phyloP scores from a whole-genome alignment of 2,888 invertebrate species.

The Biston stratarius region DNA sequence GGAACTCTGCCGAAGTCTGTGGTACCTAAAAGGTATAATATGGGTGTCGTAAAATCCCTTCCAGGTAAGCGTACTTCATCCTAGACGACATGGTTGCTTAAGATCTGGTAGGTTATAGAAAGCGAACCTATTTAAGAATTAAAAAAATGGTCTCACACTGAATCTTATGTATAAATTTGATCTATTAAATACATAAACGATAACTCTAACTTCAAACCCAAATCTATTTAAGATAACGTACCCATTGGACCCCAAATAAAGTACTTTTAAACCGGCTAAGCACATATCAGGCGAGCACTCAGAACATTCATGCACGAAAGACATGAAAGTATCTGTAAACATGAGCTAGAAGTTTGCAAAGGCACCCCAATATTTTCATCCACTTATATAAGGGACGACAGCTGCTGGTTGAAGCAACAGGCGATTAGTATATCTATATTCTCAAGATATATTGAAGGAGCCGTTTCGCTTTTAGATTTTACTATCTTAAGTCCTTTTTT shows the following conservation, averaged over 20 bases:
- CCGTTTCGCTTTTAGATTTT: slow-evolving; percentile 11
- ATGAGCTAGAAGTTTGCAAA: slow-evolving; percentile 44
- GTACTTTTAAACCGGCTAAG: slow-evolving; percentile 9
- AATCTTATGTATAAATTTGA: not conserved
- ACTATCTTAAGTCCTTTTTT: not conserved
- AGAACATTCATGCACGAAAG: slow-evolving; percentile 29
- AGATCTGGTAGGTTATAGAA: too few relatives aligned
- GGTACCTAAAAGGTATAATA: too few relatives aligned
- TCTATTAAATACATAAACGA: not conserved
- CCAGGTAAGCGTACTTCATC: too few relatives aligned
- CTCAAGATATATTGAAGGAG: not conserved
- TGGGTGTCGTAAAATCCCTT: too few relatives aligned
- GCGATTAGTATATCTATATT: slow-evolving; percentile 42
- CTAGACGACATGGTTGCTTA: too few relatives aligned
- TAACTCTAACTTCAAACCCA: slow-evolving; percentile 1
- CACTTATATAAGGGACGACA: slow-evolving; percentile 41
- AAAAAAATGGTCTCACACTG: too few relatives aligned
- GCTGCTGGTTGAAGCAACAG: slow-evolving; percentile 56
- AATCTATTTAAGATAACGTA: slow-evolving; percentile 6
- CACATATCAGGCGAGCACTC: slow-evolving; percentile 14
- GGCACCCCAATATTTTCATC: slow-evolving; percentile 48
- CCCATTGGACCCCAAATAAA: slow-evolving; percentile 18
- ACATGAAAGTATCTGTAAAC: slow-evolving; percentile 25
- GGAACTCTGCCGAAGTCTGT: too few relatives aligned
- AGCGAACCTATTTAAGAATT: too few relatives aligned